Evolutionary conservation across 1,140 invertebrate species (phyloP).

Genomic region (Plodia interpunctella): DNA sequence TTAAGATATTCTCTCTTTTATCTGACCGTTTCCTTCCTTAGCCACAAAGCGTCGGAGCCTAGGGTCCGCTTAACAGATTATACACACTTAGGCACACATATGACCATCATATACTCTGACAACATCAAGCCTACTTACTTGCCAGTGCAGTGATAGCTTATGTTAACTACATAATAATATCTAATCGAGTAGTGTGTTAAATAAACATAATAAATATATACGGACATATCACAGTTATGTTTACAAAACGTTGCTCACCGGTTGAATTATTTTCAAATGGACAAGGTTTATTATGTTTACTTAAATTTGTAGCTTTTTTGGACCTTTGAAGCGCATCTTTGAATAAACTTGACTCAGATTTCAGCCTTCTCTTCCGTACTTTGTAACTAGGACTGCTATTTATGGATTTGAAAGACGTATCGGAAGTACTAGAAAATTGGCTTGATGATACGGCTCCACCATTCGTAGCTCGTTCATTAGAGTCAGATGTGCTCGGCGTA

Average conservation of each 20-base stretch:
- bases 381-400: constrained; percentile 60
- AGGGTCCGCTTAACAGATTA: too few relatives aligned
- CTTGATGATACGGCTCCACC: constrained; percentile 30
- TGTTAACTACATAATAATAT: too few relatives aligned
- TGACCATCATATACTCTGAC: too few relatives aligned
- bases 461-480: constrained; percentile 29
- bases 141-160: too few relatives aligned
- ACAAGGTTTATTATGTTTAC: constrained; percentile 22
- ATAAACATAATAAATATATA: too few relatives aligned
- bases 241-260: constrained; percentile 29
- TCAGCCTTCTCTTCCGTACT: constrained; percentile 52
- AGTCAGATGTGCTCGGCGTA: constrained; percentile 42
- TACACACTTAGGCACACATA: too few relatives aligned
- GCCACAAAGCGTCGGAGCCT: too few relatives aligned
- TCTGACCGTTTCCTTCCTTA: too few relatives aligned
- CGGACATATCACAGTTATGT: too few relatives aligned
- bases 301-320: constrained; percentile 31
- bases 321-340: constrained; percentile 50
- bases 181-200: too few relatives aligned
- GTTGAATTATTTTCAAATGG: constrained; percentile 33
- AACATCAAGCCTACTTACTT: too few relatives aligned
- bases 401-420: constrained; percentile 61
- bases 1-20: too few relatives aligned
- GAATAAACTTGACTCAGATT: constrained; percentile 59
- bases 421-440: constrained; percentile 51